Percentiles rank a stretch among this genome's conserved stretches.
phyloP scores from a whole-genome alignment of 2,797 vertebrate genomes.

The Typhlichthys eigenmanni region DNA sequence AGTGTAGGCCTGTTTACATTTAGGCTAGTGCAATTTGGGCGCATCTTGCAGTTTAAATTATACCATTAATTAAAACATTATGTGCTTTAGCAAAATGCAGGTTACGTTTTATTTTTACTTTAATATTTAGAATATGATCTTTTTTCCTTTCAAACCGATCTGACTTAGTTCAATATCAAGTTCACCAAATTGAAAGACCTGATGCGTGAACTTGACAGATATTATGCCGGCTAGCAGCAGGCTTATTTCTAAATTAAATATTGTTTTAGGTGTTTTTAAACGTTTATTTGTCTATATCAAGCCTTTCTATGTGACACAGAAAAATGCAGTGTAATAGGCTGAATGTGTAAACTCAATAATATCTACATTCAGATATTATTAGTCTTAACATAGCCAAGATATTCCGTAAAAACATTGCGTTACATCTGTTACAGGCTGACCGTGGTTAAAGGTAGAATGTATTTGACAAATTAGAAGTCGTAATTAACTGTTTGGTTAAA shows the following conservation, averaged over 20 bases:
- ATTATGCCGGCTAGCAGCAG: conserved; percentile 9
- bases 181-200: conserved; percentile 50
- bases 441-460: not conserved
- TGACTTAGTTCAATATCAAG: conserved; percentile 72
- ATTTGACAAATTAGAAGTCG: conserved; percentile 6
- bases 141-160: conserved; percentile 1
- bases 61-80: not conserved
- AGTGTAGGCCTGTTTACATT: not conserved
- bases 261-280: not conserved
- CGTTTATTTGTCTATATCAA: not conserved
- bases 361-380: conserved; percentile 6
- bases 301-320: not conserved
- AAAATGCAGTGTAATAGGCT: conserved; percentile 2
- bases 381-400: not conserved
- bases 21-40: not conserved
- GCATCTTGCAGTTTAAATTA: conserved; percentile 11
- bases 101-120: not conserved
- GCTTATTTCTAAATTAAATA: not conserved
- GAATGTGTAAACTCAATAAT: not conserved
- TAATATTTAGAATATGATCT: conserved; percentile 2
- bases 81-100: not conserved
- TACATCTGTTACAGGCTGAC: not conserved
- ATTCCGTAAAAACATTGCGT: conserved; percentile 29
- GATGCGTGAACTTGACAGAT: conserved; percentile 60
- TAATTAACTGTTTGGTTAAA: no score